Base-by-base conservation (phyloP, 2,888 invertebrate genomes). In the Poecilobothrus nobilitatus region DNA sequence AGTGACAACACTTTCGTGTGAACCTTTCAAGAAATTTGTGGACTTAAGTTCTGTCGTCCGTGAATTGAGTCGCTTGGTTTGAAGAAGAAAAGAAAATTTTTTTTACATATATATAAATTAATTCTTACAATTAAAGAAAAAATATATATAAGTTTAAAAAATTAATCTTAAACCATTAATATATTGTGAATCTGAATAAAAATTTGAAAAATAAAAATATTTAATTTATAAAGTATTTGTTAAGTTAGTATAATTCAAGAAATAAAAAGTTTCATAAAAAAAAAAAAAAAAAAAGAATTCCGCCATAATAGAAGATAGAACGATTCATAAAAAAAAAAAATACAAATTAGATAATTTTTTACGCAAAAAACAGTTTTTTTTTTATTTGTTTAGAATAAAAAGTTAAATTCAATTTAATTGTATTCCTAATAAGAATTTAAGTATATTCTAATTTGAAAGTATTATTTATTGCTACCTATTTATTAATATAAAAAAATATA, bases 1-100 rank as follows among this genome's bases (percentile, higher is more conserved):
- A 27, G 27, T 27, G 27, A 27, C 15, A 53, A 12, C 53, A 53
- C 53, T 53, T 53, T 53, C 53, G 53, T 53, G 53, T n/a, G 53
- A 53, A 53, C 53, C 53, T 53, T 53, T 53, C 53, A 53, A 53
- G 53, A 53, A 53, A 53, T 53, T 53, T 53, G 53, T 53, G 53
- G 53, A 53, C n/a, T 53, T 2, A 53, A 53, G 15, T 53, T 53
- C 18, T 53, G 15, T 53, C 53, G 53, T 53, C 53, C 53, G 53
- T 53, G 18, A 53, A 53, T 53, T 53, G 15, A 53, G 53, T 53
- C 53, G 53, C 53, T 53, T 53, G 53, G 53, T 53, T 53, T 53
- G 15, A 18, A 53, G 2, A n/a, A 53, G 15, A 53, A 53, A 53
- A 53, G n/a, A 53, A 53, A 53, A 53, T 53, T 53, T 53, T 12